These are phyloP conservation scores for Tympanuchus pallidicinctus DNA, from an alignment of 2,113 vertebrate species.

Conservation along the genomic window DNA sequence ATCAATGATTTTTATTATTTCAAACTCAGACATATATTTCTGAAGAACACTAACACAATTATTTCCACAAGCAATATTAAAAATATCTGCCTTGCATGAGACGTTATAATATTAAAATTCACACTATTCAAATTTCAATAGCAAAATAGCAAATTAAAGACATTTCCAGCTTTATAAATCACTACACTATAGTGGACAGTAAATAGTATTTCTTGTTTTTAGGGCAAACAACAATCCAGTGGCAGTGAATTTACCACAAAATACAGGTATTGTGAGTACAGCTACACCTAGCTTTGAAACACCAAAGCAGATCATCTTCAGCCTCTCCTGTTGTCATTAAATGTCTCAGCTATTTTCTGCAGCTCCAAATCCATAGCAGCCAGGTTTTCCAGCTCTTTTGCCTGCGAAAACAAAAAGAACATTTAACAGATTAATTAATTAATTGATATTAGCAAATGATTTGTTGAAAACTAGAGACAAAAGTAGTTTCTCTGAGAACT, in stretches of 20 bases:
- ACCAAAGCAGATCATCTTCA: slow-evolving; percentile 25
- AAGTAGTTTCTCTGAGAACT: neutral
- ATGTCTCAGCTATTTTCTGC: slow-evolving; percentile 89
- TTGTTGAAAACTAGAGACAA: neutral
- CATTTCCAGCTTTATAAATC: slow-evolving; percentile 64
- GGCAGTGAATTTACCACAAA: slow-evolving; percentile 54
- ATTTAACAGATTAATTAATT: neutral
- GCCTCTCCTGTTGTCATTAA: slow-evolving; percentile 80
- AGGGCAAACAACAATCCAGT: slow-evolving; percentile 49
- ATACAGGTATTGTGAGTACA: neutral
- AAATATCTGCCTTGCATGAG: slow-evolving; percentile 64
- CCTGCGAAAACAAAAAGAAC: slow-evolving; percentile 68
- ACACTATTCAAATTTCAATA: slow-evolving; percentile 80
- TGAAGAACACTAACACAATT: slow-evolving; percentile 75
- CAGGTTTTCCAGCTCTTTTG: slow-evolving; percentile 89
- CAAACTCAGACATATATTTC: slow-evolving; percentile 78
- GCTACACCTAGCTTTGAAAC: neutral
- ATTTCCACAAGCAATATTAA: slow-evolving; percentile 76
- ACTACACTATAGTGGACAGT: slow-evolving; percentile 63
- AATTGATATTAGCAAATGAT: accelerated
- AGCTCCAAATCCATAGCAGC: slow-evolving; percentile 91
- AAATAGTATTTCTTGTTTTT: slow-evolving; percentile 68
- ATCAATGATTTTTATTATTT: slow-evolving; percentile 86
- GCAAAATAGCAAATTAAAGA: slow-evolving; percentile 81
- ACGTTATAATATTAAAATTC: slow-evolving; percentile 69